These are phyloP conservation scores for Melieria picta DNA, from an alignment of 2,888 invertebrate genomes.

Conservation along the genomic window DNA sequence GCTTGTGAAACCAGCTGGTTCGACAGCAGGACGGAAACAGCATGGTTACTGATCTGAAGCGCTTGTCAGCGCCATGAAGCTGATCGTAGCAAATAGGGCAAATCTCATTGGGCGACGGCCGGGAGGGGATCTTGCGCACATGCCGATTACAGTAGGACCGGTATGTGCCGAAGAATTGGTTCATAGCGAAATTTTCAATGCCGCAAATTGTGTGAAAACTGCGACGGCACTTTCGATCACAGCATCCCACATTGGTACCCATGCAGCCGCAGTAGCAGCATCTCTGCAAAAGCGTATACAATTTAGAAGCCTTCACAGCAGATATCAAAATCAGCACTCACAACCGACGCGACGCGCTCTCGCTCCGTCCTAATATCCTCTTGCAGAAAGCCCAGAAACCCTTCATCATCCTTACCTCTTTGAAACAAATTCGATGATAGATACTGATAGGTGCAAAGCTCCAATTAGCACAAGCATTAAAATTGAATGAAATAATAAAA, in stretches of 20 bases:
- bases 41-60: constrained; percentile 65
- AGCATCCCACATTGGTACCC: constrained; percentile 81
- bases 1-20: constrained; percentile 80
- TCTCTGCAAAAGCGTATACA: constrained; percentile 66
- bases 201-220: constrained; percentile 84
- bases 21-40: constrained; percentile 82
- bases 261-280: constrained; percentile 75
- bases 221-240: constrained; percentile 71
- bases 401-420: constrained; percentile 74
- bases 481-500: not conserved
- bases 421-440: constrained; percentile 77
- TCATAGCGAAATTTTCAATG: constrained; percentile 71
- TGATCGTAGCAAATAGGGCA: constrained; percentile 79
- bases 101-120: constrained; percentile 42
- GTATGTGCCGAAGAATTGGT: constrained; percentile 73
- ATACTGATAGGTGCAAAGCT: constrained; percentile 64
- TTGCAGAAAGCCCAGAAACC: constrained; percentile 78
- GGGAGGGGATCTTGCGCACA: constrained; percentile 20
- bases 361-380: constrained; percentile 76
- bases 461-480: not conserved
- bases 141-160: constrained; percentile 63
- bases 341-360: constrained; percentile 73
- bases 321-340: constrained; percentile 61
- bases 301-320: not conserved
- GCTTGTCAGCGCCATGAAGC: constrained; percentile 48